Evolutionary conservation across 30 jellyfish, hydroid and myxozoan genomes (phyloP).

Genomic region (Cassiopea andromeda): DNA sequence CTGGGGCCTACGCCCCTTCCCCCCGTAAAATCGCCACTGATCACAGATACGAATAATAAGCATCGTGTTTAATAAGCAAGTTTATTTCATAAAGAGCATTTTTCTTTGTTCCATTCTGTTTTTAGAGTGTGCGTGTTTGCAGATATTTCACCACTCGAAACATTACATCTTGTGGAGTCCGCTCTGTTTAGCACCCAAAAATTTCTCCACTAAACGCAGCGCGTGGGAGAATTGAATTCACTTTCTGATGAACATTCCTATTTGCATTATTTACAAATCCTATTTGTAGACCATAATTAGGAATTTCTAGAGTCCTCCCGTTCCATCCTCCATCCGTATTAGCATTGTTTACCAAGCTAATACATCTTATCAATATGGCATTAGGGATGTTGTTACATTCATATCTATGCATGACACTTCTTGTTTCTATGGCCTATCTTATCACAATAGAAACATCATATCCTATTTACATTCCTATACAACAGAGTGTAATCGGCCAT

Average conservation of each 20-base stretch:
- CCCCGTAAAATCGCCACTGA: no score
- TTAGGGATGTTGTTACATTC: neutral
- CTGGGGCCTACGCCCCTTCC: no score
- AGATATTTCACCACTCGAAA: neutral
- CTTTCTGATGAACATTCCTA: neutral
- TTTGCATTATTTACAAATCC: neutral
- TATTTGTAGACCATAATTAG: neutral
- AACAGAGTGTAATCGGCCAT: neutral
- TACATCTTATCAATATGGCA: neutral
- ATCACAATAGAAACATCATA: neutral
- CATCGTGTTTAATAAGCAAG: no score
- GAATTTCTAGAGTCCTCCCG: neutral
- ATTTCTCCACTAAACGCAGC: neutral
- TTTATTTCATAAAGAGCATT: no score
- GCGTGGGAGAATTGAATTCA: neutral
- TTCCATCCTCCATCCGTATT: neutral
- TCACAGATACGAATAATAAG: no score
- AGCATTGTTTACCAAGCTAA: neutral
- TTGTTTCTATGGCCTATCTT: conserved; percentile 1
- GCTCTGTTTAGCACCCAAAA: neutral
- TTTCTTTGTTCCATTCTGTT: neutral
- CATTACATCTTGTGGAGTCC: neutral
- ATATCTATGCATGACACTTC: neutral
- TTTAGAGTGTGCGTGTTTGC: neutral
- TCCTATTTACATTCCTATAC: conserved; percentile 8